These are phyloP conservation scores for Polyommatus iphigenia DNA, from an alignment of 2,888 invertebrate species.

Conservation along the genomic window DNA sequence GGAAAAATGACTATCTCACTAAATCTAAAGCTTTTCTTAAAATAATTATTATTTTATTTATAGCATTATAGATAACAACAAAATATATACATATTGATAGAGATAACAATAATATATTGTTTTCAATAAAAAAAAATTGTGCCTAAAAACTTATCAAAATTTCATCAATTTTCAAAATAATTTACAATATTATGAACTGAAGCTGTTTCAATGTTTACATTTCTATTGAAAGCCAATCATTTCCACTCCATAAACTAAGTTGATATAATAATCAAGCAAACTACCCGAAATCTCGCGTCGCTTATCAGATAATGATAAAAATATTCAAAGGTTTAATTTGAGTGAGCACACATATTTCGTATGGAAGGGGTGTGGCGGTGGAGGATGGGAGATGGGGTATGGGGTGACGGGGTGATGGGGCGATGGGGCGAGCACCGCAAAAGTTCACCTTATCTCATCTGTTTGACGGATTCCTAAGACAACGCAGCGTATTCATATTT, in stretches of 20 bases:
- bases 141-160: too few species aligned
- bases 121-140: too few species aligned
- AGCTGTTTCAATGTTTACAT: not conserved
- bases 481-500: slow-evolving; percentile 74
- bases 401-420: slow-evolving; percentile 38
- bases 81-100: too few species aligned
- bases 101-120: too few species aligned
- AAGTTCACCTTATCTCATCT: slow-evolving; percentile 78
- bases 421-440: slow-evolving; percentile 60
- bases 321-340: slow-evolving; percentile 27
- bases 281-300: not conserved
- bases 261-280: not conserved
- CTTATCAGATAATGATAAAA: slow-evolving; percentile 28
- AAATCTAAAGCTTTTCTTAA: too few species aligned
- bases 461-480: slow-evolving; percentile 74
- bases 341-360: slow-evolving; percentile 30
- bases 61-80: too few species aligned
- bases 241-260: not conserved
- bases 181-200: not conserved
- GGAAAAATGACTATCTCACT: not conserved
- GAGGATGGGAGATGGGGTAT: slow-evolving; percentile 40
- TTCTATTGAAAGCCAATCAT: not conserved
- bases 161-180: too few species aligned
- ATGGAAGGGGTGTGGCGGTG: slow-evolving; percentile 36
- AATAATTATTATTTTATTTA: too few species aligned